phyloP scores from a whole-genome alignment of 1,140 invertebrate species.

The Ceratosolen solmsi region DNA sequence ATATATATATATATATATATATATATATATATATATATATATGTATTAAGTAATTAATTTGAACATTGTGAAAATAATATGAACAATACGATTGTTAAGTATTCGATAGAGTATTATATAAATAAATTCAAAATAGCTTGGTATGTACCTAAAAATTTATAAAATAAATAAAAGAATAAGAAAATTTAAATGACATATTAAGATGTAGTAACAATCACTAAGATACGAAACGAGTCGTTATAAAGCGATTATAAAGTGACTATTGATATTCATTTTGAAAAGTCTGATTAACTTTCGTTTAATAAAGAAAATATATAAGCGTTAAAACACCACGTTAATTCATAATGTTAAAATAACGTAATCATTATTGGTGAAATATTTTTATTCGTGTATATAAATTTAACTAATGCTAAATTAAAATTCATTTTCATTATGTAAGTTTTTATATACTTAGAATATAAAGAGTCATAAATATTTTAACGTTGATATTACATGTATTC shows the following conservation, averaged over 20 bases:
- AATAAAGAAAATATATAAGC: background rate
- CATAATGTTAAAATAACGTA: background rate
- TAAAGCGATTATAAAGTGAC: background rate
- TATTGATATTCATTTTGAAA: conserved; percentile 19
- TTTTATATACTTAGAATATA: conserved; percentile 21
- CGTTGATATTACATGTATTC: conserved; percentile 21
- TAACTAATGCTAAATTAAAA: conserved; percentile 32
- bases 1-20: too few relatives aligned
- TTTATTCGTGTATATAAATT: conserved; percentile 37
- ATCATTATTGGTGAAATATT: background rate
- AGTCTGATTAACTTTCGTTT: conserved; percentile 23
- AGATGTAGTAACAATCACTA: conserved; percentile 13
- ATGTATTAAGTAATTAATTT: too few relatives aligned
- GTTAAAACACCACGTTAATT: background rate
- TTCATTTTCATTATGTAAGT: background rate
- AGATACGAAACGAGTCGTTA: background rate
- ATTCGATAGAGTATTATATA: conserved; percentile 10
- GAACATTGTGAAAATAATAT: background rate
- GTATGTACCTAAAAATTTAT: background rate
- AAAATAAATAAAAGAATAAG: background rate
- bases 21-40: too few relatives aligned
- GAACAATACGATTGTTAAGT: background rate
- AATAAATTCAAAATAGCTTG: background rate
- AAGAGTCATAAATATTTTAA: conserved; percentile 15
- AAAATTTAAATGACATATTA: conserved; percentile 2